Evolutionary conservation across 1,140 invertebrate species (phyloP).

Genomic region (Macrocentrus cingulum): DNA sequence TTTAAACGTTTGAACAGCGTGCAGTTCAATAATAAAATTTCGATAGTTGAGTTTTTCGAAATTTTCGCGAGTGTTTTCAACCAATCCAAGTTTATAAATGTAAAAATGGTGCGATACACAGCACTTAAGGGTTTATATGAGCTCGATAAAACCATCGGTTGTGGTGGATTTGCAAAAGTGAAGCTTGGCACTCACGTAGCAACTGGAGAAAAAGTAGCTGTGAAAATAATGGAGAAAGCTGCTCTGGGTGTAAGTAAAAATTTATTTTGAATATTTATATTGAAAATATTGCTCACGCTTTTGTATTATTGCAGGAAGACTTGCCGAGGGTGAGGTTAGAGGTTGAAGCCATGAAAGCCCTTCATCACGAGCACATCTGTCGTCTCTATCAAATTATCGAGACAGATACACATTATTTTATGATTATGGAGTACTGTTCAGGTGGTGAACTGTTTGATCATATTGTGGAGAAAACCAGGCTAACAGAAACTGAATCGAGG

Average conservation of each 20-base stretch:
- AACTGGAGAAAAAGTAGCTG: constrained; percentile 81
- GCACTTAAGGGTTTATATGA: constrained; percentile 69
- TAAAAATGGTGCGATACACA: constrained; percentile 55
- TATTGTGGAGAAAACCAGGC: constrained; percentile 72
- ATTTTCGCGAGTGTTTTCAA: neutral
- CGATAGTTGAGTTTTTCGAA: neutral
- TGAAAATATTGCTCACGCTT: constrained; percentile 4
- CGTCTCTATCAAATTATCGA: constrained; percentile 83
- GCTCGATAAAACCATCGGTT: constrained; percentile 74
- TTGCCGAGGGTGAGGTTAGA: constrained; percentile 77
- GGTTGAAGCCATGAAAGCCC: constrained; percentile 76
- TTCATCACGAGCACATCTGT: constrained; percentile 83
- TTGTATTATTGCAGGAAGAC: constrained; percentile 66
- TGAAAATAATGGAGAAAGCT: constrained; percentile 84
- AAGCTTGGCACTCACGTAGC: constrained; percentile 75
- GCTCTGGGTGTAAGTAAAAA: constrained; percentile 68
- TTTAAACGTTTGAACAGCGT: neutral
- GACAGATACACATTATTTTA: constrained; percentile 70
- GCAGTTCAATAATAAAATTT: constrained; percentile 21
- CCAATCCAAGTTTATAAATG: neutral
- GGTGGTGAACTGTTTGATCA: constrained; percentile 87
- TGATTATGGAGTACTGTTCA: constrained; percentile 80
- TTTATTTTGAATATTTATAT: constrained; percentile 6
- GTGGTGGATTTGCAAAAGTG: constrained; percentile 81
- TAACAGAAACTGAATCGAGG: constrained; percentile 72